phyloP scores from a whole-genome alignment of 2,888 invertebrate species.

The Aporophyla lueneburgensis region DNA sequence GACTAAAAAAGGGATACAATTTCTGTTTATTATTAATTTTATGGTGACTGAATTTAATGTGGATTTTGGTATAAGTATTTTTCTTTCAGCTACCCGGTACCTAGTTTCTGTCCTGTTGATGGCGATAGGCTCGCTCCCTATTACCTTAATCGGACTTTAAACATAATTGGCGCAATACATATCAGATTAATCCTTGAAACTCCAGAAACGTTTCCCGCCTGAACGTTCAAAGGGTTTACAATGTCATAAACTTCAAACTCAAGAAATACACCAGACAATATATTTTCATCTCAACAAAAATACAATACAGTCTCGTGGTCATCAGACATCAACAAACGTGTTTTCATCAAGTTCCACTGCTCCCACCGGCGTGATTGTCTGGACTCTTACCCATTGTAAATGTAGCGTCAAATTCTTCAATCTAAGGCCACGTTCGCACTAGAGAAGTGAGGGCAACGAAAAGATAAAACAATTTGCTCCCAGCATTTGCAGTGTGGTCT shows the following conservation, averaged over 20 bases:
- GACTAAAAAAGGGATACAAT: not conserved
- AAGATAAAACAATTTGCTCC: conserved; percentile 20
- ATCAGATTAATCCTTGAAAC: not conserved
- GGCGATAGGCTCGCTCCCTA: not conserved
- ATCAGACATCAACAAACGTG: not conserved
- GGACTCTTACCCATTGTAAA: conserved; percentile 2
- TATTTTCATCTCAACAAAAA: not conserved
- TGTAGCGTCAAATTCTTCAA: conserved; percentile 7
- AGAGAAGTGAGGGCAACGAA: not conserved
- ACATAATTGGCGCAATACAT: not conserved
- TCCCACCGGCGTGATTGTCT: conserved; percentile 9
- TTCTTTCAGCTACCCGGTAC: not conserved
- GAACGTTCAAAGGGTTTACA: not conserved
- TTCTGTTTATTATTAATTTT: not conserved
- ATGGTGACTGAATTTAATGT: not conserved
- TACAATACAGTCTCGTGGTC: not conserved
- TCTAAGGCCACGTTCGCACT: not conserved
- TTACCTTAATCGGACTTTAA: not conserved
- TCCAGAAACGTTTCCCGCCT: not conserved
- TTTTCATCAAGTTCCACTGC: not conserved
- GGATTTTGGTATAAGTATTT: not conserved
- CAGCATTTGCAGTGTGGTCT: conserved; percentile 7
- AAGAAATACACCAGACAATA: not conserved
- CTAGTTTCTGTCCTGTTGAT: not conserved
- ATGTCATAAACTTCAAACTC: not conserved